Percentiles rank a stretch among this genome's conserved stretches.
phyloP scores from a whole-genome alignment of 2,113 vertebrate genomes.

The Emberiza fucata region DNA sequence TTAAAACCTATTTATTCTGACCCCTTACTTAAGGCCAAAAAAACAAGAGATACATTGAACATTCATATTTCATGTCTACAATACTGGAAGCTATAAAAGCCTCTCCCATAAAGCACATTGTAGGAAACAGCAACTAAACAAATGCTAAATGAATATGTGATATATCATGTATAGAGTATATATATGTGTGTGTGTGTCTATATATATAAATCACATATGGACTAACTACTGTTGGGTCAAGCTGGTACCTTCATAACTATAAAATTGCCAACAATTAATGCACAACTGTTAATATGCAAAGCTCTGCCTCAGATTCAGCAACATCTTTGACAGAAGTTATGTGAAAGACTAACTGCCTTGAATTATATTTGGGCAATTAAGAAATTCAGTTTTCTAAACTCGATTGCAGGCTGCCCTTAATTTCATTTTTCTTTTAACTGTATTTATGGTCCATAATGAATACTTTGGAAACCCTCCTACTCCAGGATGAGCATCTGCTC shows the following conservation, averaged over 20 bases:
- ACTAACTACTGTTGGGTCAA: not conserved
- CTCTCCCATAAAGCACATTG: not conserved
- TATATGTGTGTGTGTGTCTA: accelerated
- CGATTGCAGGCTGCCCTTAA: not conserved
- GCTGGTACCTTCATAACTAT: not conserved
- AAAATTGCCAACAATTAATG: not conserved
- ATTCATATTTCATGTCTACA: not conserved
- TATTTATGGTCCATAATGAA: not conserved
- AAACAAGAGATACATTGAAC: not conserved
- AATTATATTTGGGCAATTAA: not conserved
- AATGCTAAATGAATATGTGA: not conserved
- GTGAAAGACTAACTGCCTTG: not conserved
- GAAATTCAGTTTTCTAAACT: not conserved
- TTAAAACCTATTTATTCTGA: not conserved
- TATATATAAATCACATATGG: too few relatives aligned
- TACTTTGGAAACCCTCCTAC: not conserved
- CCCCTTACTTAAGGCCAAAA: not conserved
- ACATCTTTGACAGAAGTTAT: not conserved
- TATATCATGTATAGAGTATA: not conserved
- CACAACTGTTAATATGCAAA: not conserved
- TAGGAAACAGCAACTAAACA: not conserved
- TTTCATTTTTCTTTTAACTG: not conserved
- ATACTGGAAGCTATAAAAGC: not conserved
- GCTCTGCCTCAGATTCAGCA: not conserved
- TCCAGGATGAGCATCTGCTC: not conserved